A percentile compares a stretch with the other conserved stretches of the same genome.
Evolutionary conservation across 2,888 invertebrate genomes (phyloP).

Genomic region (Agonum fuliginosum): DNA sequence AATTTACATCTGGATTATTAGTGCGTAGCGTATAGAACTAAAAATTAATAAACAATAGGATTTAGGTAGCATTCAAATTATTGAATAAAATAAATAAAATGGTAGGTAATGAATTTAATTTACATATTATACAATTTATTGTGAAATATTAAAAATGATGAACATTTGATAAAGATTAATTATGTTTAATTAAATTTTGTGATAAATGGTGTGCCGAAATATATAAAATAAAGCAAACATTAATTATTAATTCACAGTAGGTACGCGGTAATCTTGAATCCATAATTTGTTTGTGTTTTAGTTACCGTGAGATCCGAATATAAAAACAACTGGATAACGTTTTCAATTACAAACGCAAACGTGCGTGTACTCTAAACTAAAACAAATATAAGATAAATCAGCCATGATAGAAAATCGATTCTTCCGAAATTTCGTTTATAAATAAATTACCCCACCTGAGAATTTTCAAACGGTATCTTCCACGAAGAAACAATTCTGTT

Average conservation of each 20-base stretch:
- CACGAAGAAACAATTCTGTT: background rate
- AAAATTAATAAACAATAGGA: too few species aligned
- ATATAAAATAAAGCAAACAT: background rate
- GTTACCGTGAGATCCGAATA: background rate
- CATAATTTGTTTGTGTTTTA: background rate
- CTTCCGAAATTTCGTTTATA: background rate
- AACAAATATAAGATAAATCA: background rate
- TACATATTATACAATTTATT: too few species aligned
- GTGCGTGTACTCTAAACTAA: background rate
- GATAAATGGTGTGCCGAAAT: background rate
- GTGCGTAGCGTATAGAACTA: too few species aligned
- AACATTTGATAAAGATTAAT: background rate
- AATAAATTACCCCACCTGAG: background rate
- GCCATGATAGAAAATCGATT: background rate
- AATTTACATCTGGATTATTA: too few species aligned
- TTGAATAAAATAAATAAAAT: too few species aligned
- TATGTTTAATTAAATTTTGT: background rate
- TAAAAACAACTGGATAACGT: background rate
- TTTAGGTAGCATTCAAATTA: too few species aligned
- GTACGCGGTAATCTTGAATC: background rate
- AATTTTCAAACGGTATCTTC: background rate
- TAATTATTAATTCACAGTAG: background rate
- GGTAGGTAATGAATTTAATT: too few species aligned
- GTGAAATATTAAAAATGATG: background rate
- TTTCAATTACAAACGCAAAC: conserved; percentile 18